phyloP scores from a whole-genome alignment of 2,113 vertebrate genomes.

The Chaetorhynchus papuensis region DNA sequence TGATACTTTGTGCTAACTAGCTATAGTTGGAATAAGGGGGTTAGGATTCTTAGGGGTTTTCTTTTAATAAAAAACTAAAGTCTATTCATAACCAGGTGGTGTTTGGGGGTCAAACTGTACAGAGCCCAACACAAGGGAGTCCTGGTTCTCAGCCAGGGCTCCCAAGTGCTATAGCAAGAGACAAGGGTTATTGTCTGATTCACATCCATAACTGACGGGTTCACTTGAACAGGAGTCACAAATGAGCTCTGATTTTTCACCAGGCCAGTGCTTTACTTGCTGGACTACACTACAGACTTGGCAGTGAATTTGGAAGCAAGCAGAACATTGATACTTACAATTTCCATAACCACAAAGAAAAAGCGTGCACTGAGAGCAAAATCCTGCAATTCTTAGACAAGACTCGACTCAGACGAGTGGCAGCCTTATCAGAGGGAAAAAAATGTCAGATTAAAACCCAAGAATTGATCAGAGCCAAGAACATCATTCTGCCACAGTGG shows the following conservation, averaged over 20 bases:
- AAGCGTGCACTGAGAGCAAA: conserved; percentile 28
- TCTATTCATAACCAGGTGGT: background rate
- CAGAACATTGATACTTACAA: conserved; percentile 10
- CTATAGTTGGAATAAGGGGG: background rate
- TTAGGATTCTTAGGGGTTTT: background rate
- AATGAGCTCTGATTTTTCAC: conserved; percentile 22
- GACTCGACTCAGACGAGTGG: background rate
- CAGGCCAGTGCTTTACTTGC: conserved; percentile 6
- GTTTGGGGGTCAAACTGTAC: conserved; percentile 7
- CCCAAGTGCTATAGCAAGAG: background rate
- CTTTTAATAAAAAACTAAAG: background rate
- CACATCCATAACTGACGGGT: background rate
- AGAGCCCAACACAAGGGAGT: background rate
- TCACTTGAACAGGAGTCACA: conserved; percentile 34
- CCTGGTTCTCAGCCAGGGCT: background rate
- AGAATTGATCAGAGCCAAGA: conserved; percentile 31
- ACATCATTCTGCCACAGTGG: conserved; percentile 12
- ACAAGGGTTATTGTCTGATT: background rate
- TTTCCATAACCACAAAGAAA: conserved; percentile 41
- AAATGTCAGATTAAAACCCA: background rate
- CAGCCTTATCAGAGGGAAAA: background rate
- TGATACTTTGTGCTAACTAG: conserved; percentile 20
- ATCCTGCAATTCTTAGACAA: conserved; percentile 3
- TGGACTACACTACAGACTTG: conserved; percentile 18
- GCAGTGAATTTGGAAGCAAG: conserved; percentile 21